Base-by-base conservation (phyloP, 35 echinoderm and acorn worm species). In the Lytechinus pictus region DNA sequence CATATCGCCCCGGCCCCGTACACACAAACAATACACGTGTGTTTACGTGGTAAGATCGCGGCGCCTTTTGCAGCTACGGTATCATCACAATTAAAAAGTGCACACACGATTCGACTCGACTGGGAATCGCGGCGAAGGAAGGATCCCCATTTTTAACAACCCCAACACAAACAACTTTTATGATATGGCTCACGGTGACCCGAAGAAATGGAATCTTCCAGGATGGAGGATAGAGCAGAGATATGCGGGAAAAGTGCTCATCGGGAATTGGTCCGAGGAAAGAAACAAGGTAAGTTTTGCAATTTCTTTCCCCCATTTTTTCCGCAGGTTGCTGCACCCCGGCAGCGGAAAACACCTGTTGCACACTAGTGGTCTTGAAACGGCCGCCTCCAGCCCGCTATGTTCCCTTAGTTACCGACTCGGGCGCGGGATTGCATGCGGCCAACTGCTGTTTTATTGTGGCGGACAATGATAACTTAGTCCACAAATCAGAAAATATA, bases 221-320 rank as follows among this genome's bases (percentile, higher is more conserved):
- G 97, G 98, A 89, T 99, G 98, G 98, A 96, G 98, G 53, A 99
- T 99, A 95, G 98, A 99, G 91, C 98, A 99, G 57, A 92, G 97
- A 90, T 99, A 96, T 92, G 86, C 89, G 9, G 66, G 91, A 57
- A 87, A 95, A 33, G 98, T 99, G 92, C 87, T 99, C 51, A 97
- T 99, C 8, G 98, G 98, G 94, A 99, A 99, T 94, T 99, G 98
- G 98, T 95, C 97, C 24, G 98, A 99, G 95, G 97, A 97, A 87
- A 94, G 98, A 60, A 60, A 99, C 89, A 95, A 94, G 95, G 98
- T 99, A 91, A 95, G 96, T 96, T 94, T 27, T 9, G n/a, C 2
- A 52, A 44, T 44, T 44, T 88, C 27, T 88, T 88, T 88, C 2
- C 1, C 9, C 27, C 44, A 51, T 88, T 28, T 44, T 54, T 4